Evolutionary conservation across 2,113 vertebrate genomes (phyloP).

Genomic region (Columbina picui): DNA sequence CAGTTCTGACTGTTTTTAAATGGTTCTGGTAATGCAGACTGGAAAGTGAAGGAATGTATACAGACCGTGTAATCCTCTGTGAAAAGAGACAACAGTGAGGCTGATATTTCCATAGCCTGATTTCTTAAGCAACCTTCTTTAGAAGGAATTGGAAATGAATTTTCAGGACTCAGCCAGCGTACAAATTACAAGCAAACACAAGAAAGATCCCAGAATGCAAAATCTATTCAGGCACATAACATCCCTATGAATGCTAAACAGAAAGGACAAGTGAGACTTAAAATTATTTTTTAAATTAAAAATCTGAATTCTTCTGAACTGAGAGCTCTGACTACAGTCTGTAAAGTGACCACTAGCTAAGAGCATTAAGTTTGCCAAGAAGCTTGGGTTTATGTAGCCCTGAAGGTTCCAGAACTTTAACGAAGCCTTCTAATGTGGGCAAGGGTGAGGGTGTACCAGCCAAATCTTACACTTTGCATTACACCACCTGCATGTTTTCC

Average conservation of each 20-base stretch:
- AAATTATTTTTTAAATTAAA: background rate
- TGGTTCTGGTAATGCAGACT: background rate
- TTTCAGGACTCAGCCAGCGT: background rate
- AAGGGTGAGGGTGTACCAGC: background rate
- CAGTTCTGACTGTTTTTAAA: background rate
- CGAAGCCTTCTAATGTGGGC: background rate
- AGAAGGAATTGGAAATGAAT: background rate
- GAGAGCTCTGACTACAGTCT: background rate
- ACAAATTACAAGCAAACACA: background rate
- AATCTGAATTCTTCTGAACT: background rate
- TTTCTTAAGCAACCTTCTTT: background rate
- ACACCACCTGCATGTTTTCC: background rate
- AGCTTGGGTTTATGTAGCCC: background rate
- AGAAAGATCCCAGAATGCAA: background rate
- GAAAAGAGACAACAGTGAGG: slow-evolving; percentile 12
- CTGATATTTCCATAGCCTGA: slow-evolving; percentile 25
- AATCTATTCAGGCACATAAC: background rate
- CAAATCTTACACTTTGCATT: background rate
- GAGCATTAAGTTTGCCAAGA: background rate
- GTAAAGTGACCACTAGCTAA: background rate
- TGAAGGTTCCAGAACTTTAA: background rate
- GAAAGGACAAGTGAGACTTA: background rate
- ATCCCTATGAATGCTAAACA: background rate
- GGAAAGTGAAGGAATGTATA: slow-evolving; percentile 25
- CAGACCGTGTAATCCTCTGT: slow-evolving; percentile 2